Percentiles rank a stretch among this genome's conserved stretches.
These are phyloP conservation scores for Acanthornis magna DNA, from an alignment of 2,797 vertebrate species.

Conservation along the genomic window DNA sequence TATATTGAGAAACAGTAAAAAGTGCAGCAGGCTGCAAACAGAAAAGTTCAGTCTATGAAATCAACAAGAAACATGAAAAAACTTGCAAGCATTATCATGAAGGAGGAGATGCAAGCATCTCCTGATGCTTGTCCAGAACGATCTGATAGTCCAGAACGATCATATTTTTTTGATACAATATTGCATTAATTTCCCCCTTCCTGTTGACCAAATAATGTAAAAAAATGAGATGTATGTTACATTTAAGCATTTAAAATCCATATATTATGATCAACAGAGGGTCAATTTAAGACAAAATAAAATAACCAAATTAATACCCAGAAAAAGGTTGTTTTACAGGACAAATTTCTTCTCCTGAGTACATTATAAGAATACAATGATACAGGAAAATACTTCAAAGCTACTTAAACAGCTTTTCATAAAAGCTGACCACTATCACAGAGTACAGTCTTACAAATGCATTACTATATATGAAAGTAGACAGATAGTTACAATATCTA, in stretches of 20 bases:
- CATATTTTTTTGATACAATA: neutral
- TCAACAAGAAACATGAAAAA: neutral
- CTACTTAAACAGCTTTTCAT: neutral
- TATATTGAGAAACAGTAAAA: neutral
- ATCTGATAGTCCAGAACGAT: neutral
- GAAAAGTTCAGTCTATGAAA: neutral
- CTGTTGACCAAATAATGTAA: neutral
- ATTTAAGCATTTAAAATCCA: neutral
- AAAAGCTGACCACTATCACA: neutral
- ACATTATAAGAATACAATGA: neutral
- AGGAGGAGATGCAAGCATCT: no score
- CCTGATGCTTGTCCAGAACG: no score
- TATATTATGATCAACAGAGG: neutral
- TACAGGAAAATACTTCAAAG: neutral
- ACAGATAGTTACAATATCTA: neutral
- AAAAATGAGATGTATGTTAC: neutral
- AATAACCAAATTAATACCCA: neutral
- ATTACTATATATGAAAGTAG: neutral
- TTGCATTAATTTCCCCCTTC: neutral
- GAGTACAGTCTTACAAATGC: neutral
- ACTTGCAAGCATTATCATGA: neutral
- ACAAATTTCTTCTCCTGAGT: neutral
- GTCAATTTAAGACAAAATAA: neutral
- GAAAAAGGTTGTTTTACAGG: neutral
- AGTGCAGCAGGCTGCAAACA: neutral